A percentile compares a stretch with the other conserved stretches of the same genome.
Evolutionary conservation across 2,113 vertebrate genomes (phyloP).

Genomic region (Neolamprologus cancellatus): DNA sequence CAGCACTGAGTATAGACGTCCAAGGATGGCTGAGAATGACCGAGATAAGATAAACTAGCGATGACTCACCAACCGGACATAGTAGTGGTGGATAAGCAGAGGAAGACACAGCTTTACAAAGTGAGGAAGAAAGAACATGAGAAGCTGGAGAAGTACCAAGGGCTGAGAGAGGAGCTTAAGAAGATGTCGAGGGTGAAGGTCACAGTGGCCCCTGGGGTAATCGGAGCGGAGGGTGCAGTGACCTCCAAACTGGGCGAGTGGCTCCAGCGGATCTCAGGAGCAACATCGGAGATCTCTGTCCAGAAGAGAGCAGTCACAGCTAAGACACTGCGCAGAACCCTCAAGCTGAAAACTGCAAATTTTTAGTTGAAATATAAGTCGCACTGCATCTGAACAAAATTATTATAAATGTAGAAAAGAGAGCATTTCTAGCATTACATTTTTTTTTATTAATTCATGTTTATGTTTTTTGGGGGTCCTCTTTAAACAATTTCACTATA

Average conservation of each 20-base stretch:
- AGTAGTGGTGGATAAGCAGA: not conserved
- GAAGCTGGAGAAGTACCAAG: not conserved
- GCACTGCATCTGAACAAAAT: not conserved
- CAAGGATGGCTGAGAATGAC: not conserved
- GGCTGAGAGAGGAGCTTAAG: not conserved
- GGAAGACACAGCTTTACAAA: not conserved
- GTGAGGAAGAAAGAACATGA: not conserved
- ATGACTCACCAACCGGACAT: not conserved
- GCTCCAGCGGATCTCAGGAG: not conserved
- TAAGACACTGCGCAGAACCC: not conserved
- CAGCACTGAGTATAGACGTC: not conserved
- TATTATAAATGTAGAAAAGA: not conserved
- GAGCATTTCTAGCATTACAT: not conserved
- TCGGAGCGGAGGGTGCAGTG: not conserved
- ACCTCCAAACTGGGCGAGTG: not conserved
- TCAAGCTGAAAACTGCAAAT: not conserved
- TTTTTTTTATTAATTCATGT: not conserved
- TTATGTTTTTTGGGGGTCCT: not conserved
- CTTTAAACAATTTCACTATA: not conserved
- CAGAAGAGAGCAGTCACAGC: not conserved
- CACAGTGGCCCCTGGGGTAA: not conserved
- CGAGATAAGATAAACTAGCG: not conserved
- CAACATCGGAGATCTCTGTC: not conserved
- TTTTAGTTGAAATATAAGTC: not conserved
- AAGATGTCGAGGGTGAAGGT: not conserved